These are phyloP conservation scores for Phaethornis superciliosus DNA, from an alignment of 2,113 vertebrate genomes.

Conservation along the genomic window DNA sequence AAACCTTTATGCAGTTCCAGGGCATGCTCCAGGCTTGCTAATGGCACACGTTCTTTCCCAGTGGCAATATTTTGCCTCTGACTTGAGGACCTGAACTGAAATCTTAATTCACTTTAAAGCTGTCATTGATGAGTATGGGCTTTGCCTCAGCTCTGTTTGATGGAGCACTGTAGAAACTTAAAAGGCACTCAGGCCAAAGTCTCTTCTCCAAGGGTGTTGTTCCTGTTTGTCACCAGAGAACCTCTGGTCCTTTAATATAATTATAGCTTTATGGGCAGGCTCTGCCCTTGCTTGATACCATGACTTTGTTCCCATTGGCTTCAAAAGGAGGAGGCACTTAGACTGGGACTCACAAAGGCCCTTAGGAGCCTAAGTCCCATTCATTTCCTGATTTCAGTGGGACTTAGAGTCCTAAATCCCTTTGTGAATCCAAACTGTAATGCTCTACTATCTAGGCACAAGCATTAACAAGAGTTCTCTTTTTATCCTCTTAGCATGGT, in stretches of 20 bases:
- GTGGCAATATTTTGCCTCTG: neutral
- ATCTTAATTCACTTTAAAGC: constrained; percentile 21
- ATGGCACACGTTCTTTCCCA: neutral
- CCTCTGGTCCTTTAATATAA: constrained; percentile 22
- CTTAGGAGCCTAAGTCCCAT: constrained; percentile 40
- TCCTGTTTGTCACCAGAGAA: constrained; percentile 50
- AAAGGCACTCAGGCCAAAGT: neutral
- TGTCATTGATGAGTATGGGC: neutral
- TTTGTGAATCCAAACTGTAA: constrained; percentile 60
- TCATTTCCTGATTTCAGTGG: constrained; percentile 61
- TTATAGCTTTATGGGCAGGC: constrained; percentile 1
- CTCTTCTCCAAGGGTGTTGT: neutral
- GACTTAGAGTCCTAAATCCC: constrained; percentile 61
- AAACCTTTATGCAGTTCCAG: neutral
- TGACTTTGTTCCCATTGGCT: constrained; percentile 46
- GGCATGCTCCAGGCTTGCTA: neutral
- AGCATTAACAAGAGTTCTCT: constrained; percentile 55
- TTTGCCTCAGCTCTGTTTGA: neutral
- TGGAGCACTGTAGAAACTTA: neutral
- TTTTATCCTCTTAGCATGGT: constrained; percentile 63
- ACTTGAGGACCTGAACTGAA: neutral
- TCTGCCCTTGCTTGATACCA: constrained; percentile 19
- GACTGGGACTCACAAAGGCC: constrained; percentile 5
- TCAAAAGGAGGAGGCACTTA: constrained; percentile 36
- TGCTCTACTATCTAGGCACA: constrained; percentile 52